phyloP scores from a whole-genome alignment of 2,888 invertebrate species.

The Torymus texanus region DNA sequence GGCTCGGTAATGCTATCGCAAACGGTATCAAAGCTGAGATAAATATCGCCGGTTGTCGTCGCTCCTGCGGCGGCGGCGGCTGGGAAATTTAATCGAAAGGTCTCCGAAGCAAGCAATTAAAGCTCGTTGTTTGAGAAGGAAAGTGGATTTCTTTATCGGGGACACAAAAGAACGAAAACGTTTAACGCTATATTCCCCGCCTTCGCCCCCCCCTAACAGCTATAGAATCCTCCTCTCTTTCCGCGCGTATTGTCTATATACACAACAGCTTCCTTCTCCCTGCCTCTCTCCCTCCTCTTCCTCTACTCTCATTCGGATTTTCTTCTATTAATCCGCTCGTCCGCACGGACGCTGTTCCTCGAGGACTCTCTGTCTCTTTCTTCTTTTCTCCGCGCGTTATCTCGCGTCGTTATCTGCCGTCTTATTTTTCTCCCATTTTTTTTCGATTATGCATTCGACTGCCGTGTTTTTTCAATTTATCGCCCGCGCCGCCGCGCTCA shows the following conservation, averaged over 20 bases:
- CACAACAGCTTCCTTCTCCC: slow-evolving; percentile 16
- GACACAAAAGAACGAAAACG: slow-evolving; percentile 24
- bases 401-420: slow-evolving; percentile 46
- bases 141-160: slow-evolving; percentile 50
- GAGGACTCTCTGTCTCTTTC: too few species aligned
- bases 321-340: slow-evolving; percentile 47
- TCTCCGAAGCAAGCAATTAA: slow-evolving; percentile 37
- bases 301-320: slow-evolving; percentile 43
- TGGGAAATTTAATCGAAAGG: slow-evolving; percentile 45
- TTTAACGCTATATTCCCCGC: slow-evolving; percentile 21
- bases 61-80: not conserved
- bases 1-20: slow-evolving; percentile 10
- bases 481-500: too few species aligned
- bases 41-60: slow-evolving; percentile 56
- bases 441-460: slow-evolving; percentile 20
- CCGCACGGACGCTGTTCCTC: not conserved
- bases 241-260: slow-evolving; percentile 23
- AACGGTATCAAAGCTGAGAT: slow-evolving; percentile 23
- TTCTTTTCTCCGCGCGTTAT: slow-evolving; percentile 1
- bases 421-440: slow-evolving; percentile 35
- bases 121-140: slow-evolving; percentile 43
- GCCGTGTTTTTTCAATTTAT: not conserved
- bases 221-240: not conserved
- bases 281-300: not conserved
- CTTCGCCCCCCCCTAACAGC: too few species aligned